These are phyloP conservation scores for Raja brachyura DNA, from an alignment of 2,113 vertebrate species.

Conservation along the genomic window DNA sequence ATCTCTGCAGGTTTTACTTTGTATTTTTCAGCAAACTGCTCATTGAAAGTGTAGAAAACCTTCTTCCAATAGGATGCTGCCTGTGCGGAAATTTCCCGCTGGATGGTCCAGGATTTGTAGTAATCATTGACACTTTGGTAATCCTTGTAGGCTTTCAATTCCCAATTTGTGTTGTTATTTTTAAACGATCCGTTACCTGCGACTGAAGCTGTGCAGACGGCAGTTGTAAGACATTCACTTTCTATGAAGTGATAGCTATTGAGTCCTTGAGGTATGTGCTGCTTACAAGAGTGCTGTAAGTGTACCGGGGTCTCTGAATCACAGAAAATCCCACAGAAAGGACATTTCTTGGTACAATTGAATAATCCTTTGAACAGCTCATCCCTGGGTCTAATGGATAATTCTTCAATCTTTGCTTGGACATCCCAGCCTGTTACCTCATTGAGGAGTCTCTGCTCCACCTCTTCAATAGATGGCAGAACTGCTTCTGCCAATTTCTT, in stretches of 20 bases:
- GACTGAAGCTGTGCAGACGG: constrained; percentile 28
- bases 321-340: too few relatives aligned
- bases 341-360: too few relatives aligned
- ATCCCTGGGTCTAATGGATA: too few relatives aligned
- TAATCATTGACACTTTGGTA: constrained; percentile 26
- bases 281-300: too few relatives aligned
- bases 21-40: too few relatives aligned
- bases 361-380: too few relatives aligned
- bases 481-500: background rate
- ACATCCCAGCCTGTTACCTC: too few relatives aligned
- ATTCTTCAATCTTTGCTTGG: too few relatives aligned
- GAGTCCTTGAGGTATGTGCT: background rate
- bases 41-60: too few relatives aligned
- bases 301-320: too few relatives aligned
- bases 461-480: background rate
- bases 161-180: background rate
- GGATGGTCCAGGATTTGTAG: constrained; percentile 24
- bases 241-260: background rate
- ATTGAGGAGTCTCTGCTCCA: too few relatives aligned
- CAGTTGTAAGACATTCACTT: background rate
- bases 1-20: too few relatives aligned
- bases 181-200: background rate
- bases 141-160: background rate
- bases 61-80: background rate
- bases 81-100: background rate